phyloP scores from a whole-genome alignment of 2,113 vertebrate genomes.

The Odocoileus virginianus region DNA sequence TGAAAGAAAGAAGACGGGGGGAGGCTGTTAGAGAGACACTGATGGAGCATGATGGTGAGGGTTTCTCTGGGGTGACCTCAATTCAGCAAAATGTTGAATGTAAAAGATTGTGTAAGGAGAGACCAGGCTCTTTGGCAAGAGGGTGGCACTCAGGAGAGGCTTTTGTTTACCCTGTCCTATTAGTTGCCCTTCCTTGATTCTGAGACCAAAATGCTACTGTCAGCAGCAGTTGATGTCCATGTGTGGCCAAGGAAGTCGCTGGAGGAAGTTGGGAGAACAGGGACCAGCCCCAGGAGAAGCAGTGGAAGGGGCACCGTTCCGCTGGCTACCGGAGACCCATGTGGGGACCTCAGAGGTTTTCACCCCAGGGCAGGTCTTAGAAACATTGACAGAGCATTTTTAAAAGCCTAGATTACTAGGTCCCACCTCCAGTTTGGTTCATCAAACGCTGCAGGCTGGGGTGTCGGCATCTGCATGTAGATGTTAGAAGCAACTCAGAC shows the following conservation, averaged over 20 bases:
- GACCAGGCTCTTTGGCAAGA: constrained; percentile 66
- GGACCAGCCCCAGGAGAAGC: neutral
- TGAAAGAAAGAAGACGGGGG: neutral
- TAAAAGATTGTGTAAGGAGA: constrained; percentile 63
- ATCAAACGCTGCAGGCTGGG: neutral
- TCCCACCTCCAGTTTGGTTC: neutral
- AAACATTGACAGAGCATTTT: neutral
- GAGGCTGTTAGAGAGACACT: neutral
- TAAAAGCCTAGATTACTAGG: neutral
- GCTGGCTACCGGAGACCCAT: neutral
- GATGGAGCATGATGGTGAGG: rapidly evolving
- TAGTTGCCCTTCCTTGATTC: constrained; percentile 73
- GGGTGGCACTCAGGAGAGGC: constrained; percentile 46
- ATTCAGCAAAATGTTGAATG: neutral
- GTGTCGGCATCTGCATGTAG: rapidly evolving
- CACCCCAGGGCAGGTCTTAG: neutral
- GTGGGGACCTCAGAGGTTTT: neutral
- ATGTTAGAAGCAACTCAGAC: neutral
- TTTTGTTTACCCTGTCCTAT: constrained; percentile 71
- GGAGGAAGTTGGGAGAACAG: neutral
- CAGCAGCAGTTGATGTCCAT: constrained; percentile 77
- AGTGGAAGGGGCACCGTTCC: neutral
- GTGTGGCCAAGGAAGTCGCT: too few species aligned
- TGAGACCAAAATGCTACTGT: constrained; percentile 72
- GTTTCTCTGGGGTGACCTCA: neutral